phyloP scores from a whole-genome alignment of 2,888 invertebrate species.

The Zygaena filipendulae region DNA sequence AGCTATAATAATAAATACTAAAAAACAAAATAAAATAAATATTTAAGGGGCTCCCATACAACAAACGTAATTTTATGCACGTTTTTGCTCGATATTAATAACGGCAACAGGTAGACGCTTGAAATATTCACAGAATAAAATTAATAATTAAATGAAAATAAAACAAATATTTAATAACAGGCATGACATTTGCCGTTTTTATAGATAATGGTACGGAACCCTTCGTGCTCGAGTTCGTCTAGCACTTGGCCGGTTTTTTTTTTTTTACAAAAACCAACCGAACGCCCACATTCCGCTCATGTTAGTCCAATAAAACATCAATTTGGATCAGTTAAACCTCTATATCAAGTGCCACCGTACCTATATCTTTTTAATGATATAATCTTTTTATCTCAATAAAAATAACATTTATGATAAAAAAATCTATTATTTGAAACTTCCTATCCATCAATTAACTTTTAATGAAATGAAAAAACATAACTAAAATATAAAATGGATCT shows the following conservation, averaged over 20 bases:
- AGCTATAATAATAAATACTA: conserved; percentile 1
- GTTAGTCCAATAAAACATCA: too few relatives aligned
- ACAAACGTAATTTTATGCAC: neutral
- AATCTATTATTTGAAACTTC: too few relatives aligned
- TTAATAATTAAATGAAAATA: neutral
- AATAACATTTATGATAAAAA: too few relatives aligned
- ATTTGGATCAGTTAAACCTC: too few relatives aligned
- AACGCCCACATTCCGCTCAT: too few relatives aligned
- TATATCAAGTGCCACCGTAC: too few relatives aligned
- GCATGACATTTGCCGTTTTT: neutral
- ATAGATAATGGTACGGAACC: neutral
- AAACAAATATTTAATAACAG: neutral
- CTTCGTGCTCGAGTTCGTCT: neutral
- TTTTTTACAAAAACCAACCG: too few relatives aligned
- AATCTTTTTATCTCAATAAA: too few relatives aligned
- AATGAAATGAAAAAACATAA: too few relatives aligned
- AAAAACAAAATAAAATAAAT: conserved; percentile 2
- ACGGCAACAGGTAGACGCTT: neutral
- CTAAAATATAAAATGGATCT: too few relatives aligned
- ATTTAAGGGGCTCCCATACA: conserved; percentile 1
- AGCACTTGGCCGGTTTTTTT: neutral
- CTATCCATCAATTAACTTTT: too few relatives aligned
- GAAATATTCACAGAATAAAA: neutral
- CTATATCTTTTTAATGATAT: too few relatives aligned
- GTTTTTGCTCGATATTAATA: neutral